Conservation (phyloP, 1,140 invertebrate genomes). For the Caenorhabditis latens region DNA sequence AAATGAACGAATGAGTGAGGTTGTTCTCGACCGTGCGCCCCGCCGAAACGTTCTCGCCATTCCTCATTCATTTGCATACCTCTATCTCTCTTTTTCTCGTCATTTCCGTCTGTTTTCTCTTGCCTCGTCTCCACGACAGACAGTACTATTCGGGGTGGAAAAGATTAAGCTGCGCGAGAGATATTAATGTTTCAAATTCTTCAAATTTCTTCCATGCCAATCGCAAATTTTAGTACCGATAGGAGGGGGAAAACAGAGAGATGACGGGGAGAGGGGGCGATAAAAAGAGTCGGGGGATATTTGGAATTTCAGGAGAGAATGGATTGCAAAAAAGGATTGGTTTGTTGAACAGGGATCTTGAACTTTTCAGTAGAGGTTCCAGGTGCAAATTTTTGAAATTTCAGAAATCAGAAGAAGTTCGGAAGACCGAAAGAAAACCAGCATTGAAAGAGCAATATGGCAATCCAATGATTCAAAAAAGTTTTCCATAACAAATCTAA, state of each 20-base stretch:
- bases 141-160: not conserved
- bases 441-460: no score
- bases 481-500: no score
- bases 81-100: not conserved
- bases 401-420: no score
- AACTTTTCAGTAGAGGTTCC: not conserved
- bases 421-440: no score
- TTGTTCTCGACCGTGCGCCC: conserved; percentile 15
- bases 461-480: no score
- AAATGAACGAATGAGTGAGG: not conserved
- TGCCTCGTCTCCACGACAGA: not conserved
- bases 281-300: not conserved
- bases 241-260: not conserved
- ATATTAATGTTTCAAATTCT: conserved; percentile 53
- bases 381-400: no score
- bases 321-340: not conserved
- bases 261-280: not conserved
- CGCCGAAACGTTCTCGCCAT: conserved; percentile 13
- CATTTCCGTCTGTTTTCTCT: conserved; percentile 54
- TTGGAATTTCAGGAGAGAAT: not conserved
- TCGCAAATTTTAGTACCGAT: conserved; percentile 35
- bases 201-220: conserved; percentile 51
- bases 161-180: conserved; percentile 51
- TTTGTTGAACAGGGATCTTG: not conserved
- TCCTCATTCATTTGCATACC: conserved; percentile 40